Evolutionary conservation across 2,113 vertebrate genomes (phyloP).

Genomic region (Candoia aspera): DNA sequence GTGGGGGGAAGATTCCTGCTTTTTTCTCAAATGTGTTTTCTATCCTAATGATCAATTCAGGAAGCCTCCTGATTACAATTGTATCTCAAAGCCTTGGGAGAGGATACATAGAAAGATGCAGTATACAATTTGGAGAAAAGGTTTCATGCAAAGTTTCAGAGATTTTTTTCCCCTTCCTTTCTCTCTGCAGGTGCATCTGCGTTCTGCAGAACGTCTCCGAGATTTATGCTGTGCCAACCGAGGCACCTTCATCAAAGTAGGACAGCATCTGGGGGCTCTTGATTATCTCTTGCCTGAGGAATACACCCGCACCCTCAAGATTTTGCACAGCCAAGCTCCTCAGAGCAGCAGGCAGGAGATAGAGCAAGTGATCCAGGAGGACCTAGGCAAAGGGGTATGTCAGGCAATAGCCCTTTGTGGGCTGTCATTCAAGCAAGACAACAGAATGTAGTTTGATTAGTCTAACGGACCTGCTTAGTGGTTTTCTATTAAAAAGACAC

Average conservation of each 20-base stretch:
- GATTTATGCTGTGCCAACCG: constrained; percentile 95
- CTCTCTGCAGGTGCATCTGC: constrained; percentile 83
- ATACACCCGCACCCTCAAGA: constrained; percentile 92
- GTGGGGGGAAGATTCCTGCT: background rate
- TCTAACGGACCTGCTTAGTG: background rate
- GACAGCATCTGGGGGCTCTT: constrained; percentile 93
- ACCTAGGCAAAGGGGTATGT: constrained; percentile 91
- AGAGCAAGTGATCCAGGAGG: constrained; percentile 89
- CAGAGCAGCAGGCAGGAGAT: constrained; percentile 90
- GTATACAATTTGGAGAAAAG: background rate
- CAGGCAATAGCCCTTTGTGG: background rate
- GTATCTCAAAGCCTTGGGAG: background rate
- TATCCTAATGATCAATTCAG: background rate
- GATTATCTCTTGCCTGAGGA: constrained; percentile 94
- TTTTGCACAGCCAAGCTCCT: constrained; percentile 91
- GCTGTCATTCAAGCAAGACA: background rate
- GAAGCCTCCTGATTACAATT: background rate
- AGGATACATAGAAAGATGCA: background rate
- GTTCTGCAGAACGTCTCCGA: constrained; percentile 88
- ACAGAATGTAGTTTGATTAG: background rate
- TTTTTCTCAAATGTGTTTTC: background rate
- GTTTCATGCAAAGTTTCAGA: constrained; percentile 17
- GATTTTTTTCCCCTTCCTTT: background rate
- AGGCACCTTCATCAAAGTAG: constrained; percentile 98
- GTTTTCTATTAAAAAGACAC: background rate